Conservation (phyloP, 2,113 vertebrate genomes). For the Gobiocypris rarus region DNA sequence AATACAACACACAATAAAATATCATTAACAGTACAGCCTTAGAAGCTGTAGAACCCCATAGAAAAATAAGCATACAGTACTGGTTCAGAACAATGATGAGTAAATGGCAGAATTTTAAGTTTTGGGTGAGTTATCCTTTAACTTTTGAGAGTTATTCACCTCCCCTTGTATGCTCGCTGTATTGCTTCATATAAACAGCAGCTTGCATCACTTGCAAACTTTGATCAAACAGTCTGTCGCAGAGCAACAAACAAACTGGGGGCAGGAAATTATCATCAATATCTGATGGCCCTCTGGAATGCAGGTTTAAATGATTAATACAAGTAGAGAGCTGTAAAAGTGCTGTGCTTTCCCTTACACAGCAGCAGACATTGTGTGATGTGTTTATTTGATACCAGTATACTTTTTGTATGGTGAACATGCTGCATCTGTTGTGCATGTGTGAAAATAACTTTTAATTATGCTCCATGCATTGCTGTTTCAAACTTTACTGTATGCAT, state of each 20-base stretch:
- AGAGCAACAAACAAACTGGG: constrained; percentile 25
- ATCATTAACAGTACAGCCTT: too few relatives aligned
- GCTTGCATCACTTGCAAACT: constrained; percentile 19
- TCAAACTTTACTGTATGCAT: background rate
- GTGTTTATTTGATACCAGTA: background rate
- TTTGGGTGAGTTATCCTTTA: background rate
- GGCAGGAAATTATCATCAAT: constrained; percentile 14
- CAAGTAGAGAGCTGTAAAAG: background rate
- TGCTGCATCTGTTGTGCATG: background rate
- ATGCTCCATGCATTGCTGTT: background rate
- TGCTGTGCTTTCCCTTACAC: background rate
- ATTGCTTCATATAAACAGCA: constrained; percentile 10
- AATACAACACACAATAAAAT: too few relatives aligned
- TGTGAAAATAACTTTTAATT: background rate
- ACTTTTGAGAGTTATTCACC: background rate
- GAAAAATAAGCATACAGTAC: too few relatives aligned
- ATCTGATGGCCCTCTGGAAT: constrained; percentile 29
- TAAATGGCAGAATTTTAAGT: background rate
- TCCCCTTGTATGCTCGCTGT: background rate
- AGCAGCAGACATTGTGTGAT: constrained; percentile 5
- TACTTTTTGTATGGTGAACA: background rate
- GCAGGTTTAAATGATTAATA: constrained; percentile 8
- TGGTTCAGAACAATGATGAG: background rate
- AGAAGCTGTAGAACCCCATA: too few relatives aligned
- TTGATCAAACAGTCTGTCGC: constrained; percentile 11